These are phyloP conservation scores for Ophion costatus DNA, from an alignment of 2,888 invertebrate species.

Conservation along the genomic window DNA sequence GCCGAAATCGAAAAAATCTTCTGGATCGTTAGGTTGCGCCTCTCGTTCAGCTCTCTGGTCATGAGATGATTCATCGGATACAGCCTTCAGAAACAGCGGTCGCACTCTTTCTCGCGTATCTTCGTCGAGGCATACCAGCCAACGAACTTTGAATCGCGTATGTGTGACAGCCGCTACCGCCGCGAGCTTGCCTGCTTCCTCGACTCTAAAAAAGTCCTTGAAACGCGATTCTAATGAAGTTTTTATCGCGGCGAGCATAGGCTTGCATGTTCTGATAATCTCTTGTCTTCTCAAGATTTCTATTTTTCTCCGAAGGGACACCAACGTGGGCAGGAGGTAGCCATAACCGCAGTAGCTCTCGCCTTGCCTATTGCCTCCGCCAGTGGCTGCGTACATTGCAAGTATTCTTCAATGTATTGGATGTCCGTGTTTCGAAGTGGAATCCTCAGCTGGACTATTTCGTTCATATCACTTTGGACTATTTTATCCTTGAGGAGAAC, in stretches of 20 bases:
- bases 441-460: conserved; percentile 9
- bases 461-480: not conserved
- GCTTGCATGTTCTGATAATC: not conserved
- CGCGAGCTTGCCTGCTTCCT: conserved; percentile 21
- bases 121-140: conserved; percentile 22
- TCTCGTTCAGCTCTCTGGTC: no score
- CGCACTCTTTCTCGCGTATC: no score
- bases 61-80: no score
- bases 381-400: conserved; percentile 26
- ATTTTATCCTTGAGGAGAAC: no score
- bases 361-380: conserved; percentile 30
- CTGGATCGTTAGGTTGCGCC: no score
- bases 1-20: no score
- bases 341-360: conserved; percentile 9
- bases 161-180: conserved; percentile 44
- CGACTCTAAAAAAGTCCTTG: conserved; percentile 28
- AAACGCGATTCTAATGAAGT: conserved; percentile 28
- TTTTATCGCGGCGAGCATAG: conserved; percentile 12
- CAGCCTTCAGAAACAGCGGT: no score
- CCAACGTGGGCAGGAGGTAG: conserved; percentile 23
- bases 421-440: not conserved
- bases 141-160: conserved; percentile 38
- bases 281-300: conserved; percentile 9
- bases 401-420: conserved; percentile 27
- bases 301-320: conserved; percentile 13